Base-by-base conservation (phyloP, 1,140 invertebrate genomes). In the Heliconius nattereri region DNA sequence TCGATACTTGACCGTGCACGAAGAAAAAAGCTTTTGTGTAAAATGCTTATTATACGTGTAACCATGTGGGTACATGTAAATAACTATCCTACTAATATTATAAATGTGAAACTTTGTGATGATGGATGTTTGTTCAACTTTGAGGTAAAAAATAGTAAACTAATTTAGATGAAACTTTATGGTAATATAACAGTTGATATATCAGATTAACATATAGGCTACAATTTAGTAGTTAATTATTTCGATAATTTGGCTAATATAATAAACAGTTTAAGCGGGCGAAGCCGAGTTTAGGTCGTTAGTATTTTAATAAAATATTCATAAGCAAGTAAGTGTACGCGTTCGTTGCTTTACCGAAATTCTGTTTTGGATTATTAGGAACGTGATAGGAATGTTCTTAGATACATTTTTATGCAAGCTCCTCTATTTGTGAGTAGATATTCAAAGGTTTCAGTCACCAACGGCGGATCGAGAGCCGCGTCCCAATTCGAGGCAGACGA, bases 401-500 rank as follows among this genome's bases (percentile, higher is more conserved):
- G 71, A 78, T 75, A 52, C 80, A 81, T 76, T 81, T 81, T 70
- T 66, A 80, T 80, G 73, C 73, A 73, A 82, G 74, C 77, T 71
- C 70, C 52, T 82, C 76, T 82, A 84, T 83, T 79, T 83, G 81
- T 78, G 75, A 75, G 71, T 80, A 73, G 78, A 78, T 81, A 80
- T 79, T 81, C 75, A 80, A 73, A 76, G 71, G 78, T 76, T 78
- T 79, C 76, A 72, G 79, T 71, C 73, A 78, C 80, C 80, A 82
- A 81, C 83, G 82, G 84, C 84, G 76, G 78, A 79, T 83, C 76
- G 76, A 66, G 78, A 79, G 71, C 74, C 74, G 76, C 76, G 78
- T 76, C 78, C 75, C 78, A 82, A 78, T 79, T 79, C 81, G 76
- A 78, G 72, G 77, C 83, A 83, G 81, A 87, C 86, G 85, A 81